Percentiles rank a stretch among this genome's conserved stretches.
phyloP scores from a whole-genome alignment of 92 coral and sea anemone species.

The Zoanthus gigantus region DNA sequence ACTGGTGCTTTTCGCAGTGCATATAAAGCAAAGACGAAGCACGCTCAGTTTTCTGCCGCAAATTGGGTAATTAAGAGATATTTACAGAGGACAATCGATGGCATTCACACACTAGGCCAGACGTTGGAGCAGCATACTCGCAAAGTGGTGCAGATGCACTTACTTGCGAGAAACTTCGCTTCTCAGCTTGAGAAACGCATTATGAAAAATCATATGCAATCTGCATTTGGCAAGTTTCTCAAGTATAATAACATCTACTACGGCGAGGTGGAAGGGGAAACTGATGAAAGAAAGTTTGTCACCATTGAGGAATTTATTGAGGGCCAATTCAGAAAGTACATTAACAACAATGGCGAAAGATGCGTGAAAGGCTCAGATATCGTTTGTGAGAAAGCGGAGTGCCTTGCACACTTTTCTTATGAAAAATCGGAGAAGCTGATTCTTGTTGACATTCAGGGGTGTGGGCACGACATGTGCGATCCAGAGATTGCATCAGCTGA shows the following conservation, averaged over 20 bases:
- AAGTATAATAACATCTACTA: conserved; percentile 64
- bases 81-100: conserved; percentile 50
- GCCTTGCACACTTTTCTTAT: conserved; percentile 74
- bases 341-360: conserved; percentile 73
- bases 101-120: conserved; percentile 43
- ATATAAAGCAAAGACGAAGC: conserved; percentile 55
- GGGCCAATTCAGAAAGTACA: conserved; percentile 67
- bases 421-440: conserved; percentile 72
- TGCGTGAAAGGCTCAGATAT: conserved; percentile 47
- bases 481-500: conserved; percentile 76
- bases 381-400: conserved; percentile 62
- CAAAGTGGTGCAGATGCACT: conserved; percentile 76
- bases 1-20: conserved; percentile 60
- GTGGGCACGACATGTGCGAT: conserved; percentile 66
- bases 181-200: conserved; percentile 26
- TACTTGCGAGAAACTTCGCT: conserved; percentile 69
- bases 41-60: conserved; percentile 33
- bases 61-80: conserved; percentile 72
- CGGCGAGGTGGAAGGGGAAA: conserved; percentile 58
- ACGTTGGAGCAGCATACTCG: conserved; percentile 57
- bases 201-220: conserved; percentile 2
- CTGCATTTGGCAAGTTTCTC: conserved; percentile 48
- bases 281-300: conserved; percentile 31
- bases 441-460: conserved; percentile 75
- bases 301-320: conserved; percentile 76